phyloP scores from a whole-genome alignment of 2,113 vertebrate species.

The Recurvirostra avosetta region DNA sequence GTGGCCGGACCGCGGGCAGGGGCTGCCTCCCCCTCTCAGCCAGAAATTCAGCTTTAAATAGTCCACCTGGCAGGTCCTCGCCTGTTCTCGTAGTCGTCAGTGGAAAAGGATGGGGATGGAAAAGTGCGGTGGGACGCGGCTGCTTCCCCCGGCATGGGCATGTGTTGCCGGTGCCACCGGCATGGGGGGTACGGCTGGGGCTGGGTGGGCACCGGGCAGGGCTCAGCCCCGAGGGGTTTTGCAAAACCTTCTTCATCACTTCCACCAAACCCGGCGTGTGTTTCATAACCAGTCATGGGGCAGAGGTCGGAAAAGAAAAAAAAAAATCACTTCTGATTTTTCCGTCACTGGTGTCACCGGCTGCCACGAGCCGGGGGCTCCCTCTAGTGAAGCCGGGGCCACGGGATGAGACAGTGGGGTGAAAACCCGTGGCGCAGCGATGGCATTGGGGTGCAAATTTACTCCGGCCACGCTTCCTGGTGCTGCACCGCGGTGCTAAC shows the following conservation, averaged over 20 bases:
- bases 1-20: neutral
- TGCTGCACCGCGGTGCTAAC: rapidly evolving
- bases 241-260: neutral
- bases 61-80: neutral
- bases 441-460: neutral
- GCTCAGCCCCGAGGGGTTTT: neutral
- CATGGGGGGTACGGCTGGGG: rapidly evolving
- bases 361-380: neutral
- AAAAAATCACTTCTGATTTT: neutral
- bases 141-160: neutral
- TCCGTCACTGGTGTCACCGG: neutral
- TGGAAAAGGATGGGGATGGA: neutral
- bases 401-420: neutral
- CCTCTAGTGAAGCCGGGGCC: neutral
- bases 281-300: rapidly evolving
- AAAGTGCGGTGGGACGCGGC: rapidly evolving
- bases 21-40: neutral
- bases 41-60: neutral
- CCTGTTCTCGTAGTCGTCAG: neutral
- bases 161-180: rapidly evolving
- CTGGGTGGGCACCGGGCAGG: neutral
- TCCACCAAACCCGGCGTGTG: rapidly evolving
- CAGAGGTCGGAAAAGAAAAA: neutral
- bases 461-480: rapidly evolving
- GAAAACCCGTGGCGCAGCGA: neutral